Evolutionary conservation across 2,888 invertebrate species (phyloP).

Genomic region (Chaetoderma sp.): DNA sequence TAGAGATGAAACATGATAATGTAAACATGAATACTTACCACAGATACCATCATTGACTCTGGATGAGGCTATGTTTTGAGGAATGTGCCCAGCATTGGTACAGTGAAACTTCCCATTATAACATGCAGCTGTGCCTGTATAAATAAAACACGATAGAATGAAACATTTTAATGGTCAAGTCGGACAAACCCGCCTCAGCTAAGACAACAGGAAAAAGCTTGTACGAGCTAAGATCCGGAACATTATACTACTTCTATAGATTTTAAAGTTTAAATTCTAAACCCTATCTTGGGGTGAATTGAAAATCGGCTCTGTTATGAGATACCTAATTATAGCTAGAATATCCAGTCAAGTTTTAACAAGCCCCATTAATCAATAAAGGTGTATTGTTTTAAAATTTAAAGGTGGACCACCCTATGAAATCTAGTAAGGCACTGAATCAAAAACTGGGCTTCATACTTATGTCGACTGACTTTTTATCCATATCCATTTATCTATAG

Average conservation of each 20-base stretch:
- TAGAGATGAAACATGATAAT: too few relatives aligned
- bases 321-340: too few relatives aligned
- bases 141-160: conserved; percentile 56
- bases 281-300: background rate
- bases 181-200: background rate
- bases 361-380: too few relatives aligned
- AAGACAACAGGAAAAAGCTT: background rate
- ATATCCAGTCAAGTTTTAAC: too few relatives aligned
- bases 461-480: too few relatives aligned
- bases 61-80: conserved; percentile 81
- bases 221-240: background rate
- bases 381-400: too few relatives aligned
- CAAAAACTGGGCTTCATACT: too few relatives aligned
- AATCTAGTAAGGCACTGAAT: too few relatives aligned
- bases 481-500: too few relatives aligned
- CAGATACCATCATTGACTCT: conserved; percentile 94
- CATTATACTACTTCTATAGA: background rate
- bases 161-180: background rate
- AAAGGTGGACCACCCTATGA: too few relatives aligned
- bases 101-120: conserved; percentile 87
- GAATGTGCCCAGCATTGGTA: conserved; percentile 79
- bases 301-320: too few relatives aligned
- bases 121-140: conserved; percentile 91
- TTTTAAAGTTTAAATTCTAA: background rate
- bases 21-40: too few relatives aligned